Evolutionary conservation across 2,797 vertebrate species (phyloP).

Genomic region (Sternarchorhynchus goeldii): DNA sequence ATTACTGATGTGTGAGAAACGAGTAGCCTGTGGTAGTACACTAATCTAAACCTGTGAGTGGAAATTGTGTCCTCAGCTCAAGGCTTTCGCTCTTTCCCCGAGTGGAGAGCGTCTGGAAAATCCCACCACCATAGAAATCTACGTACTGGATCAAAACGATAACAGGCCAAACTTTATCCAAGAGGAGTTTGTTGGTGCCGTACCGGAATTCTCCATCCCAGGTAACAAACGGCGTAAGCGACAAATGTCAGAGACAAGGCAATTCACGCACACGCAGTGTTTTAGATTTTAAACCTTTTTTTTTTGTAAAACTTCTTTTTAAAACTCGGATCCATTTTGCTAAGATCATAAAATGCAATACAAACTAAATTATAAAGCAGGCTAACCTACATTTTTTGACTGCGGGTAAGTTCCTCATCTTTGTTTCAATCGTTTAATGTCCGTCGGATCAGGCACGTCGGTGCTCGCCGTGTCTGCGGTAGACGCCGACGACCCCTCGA

Average conservation of each 20-base stretch:
- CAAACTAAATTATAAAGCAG: no score
- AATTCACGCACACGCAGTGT: background rate
- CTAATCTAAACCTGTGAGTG: background rate
- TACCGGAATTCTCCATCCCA: conserved; percentile 88
- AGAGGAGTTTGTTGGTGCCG: conserved; percentile 74
- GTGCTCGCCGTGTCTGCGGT: conserved; percentile 86
- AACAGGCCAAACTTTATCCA: conserved; percentile 86
- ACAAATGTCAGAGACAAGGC: background rate
- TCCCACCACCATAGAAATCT: conserved; percentile 92
- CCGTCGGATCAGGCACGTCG: conserved; percentile 78
- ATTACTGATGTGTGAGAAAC: no score
- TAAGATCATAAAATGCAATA: no score
- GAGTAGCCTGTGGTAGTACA: background rate
- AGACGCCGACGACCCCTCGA: conserved; percentile 87
- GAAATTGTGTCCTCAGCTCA: conserved; percentile 73
- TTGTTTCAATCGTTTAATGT: no score
- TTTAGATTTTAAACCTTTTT: no score
- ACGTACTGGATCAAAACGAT: conserved; percentile 97
- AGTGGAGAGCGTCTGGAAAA: conserved; percentile 89
- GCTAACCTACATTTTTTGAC: no score
- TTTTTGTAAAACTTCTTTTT: no score
- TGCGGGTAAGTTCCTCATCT: no score
- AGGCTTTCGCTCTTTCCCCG: conserved; percentile 91
- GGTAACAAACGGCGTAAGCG: conserved; percentile 71
- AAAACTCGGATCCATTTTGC: no score